A percentile compares a stretch with the other conserved stretches of the same genome.
These are phyloP conservation scores for Phyllotreta striolata DNA, from an alignment of 2,888 invertebrate genomes.

Conservation along the genomic window DNA sequence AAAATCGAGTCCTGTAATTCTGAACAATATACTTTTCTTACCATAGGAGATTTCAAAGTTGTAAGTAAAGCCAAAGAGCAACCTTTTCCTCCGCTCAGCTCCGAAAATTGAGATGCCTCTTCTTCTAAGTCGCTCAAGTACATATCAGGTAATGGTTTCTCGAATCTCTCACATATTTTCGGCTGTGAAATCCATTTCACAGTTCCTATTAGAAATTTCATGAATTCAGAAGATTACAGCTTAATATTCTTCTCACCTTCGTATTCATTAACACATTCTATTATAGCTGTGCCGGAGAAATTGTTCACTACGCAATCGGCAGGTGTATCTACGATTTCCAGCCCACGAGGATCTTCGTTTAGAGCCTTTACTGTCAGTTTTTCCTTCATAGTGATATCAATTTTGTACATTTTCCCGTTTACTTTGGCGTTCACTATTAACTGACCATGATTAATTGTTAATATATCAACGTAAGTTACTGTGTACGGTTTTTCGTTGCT, in stretches of 20 bases:
- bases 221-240: neutral
- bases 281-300: slow-evolving; percentile 55
- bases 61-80: slow-evolving; percentile 75
- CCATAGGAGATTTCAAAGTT: slow-evolving; percentile 60
- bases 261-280: no score
- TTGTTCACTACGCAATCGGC: slow-evolving; percentile 55
- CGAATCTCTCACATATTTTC: slow-evolving; percentile 43
- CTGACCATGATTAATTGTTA: no score
- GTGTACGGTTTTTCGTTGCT: slow-evolving; percentile 59
- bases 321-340: slow-evolving; percentile 43
- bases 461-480: slow-evolving; percentile 57
- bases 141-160: slow-evolving; percentile 36
- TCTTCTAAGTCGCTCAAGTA: slow-evolving; percentile 59
- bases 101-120: slow-evolving; percentile 64
- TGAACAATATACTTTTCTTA: slow-evolving; percentile 53
- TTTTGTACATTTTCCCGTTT: slow-evolving; percentile 40
- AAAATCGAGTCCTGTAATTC: no score
- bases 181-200: slow-evolving; percentile 37
- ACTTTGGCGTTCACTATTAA: slow-evolving; percentile 50
- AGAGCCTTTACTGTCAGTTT: slow-evolving; percentile 17
- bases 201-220: slow-evolving; percentile 15
- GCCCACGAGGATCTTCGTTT: slow-evolving; percentile 46
- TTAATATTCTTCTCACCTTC: neutral
- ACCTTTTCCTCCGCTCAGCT: slow-evolving; percentile 80
- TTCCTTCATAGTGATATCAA: slow-evolving; percentile 48